Conservation (phyloP, 37 sponge, comb jelly and placozoan species). For the Bolinopsis microptera region DNA sequence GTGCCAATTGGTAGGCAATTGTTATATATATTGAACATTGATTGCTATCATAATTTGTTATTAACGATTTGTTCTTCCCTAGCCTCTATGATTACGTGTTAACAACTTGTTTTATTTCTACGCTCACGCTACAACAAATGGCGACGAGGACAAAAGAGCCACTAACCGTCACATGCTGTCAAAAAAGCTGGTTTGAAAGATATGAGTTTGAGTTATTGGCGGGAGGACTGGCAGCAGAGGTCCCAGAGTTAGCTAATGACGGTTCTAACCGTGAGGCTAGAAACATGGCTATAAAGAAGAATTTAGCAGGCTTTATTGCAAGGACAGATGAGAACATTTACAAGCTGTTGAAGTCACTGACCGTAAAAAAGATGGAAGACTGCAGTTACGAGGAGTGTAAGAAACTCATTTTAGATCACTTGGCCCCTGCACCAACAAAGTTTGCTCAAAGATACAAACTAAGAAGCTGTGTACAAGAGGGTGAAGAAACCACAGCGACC, state of each 20-base stretch:
- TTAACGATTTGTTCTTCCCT: too few relatives aligned
- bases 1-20: too few relatives aligned
- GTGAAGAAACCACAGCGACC: background rate
- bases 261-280: background rate
- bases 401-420: background rate
- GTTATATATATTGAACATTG: too few relatives aligned
- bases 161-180: background rate
- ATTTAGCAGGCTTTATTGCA: background rate
- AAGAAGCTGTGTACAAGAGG: background rate
- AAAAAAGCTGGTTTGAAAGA: background rate
- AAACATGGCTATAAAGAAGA: background rate
- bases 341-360: background rate
- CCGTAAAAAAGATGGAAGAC: background rate
- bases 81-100: too few relatives aligned
- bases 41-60: too few relatives aligned
- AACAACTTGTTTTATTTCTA: too few relatives aligned
- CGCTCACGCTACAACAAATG: background rate
- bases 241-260: background rate
- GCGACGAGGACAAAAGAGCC: constrained; percentile 19
- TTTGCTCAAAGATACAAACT: background rate
- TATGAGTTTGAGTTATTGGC: background rate
- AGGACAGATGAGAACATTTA: background rate
- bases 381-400: constrained; percentile 11
- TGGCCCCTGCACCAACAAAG: background rate
- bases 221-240: background rate